phyloP scores from a whole-genome alignment of 2,797 vertebrate species.

The Bucorvus abyssinicus region DNA sequence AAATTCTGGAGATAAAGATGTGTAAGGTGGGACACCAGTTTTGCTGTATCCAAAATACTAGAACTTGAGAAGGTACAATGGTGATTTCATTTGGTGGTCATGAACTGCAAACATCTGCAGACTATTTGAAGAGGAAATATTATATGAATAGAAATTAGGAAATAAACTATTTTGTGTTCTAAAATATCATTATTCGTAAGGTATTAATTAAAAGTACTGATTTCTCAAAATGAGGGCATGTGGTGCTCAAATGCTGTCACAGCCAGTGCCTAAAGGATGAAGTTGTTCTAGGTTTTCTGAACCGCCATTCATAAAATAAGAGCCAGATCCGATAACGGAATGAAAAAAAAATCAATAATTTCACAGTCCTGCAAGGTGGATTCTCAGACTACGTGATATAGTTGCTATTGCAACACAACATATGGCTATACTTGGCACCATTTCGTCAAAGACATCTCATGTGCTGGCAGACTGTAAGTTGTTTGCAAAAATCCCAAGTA shows the following conservation, averaged over 20 bases:
- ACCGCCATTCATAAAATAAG: neutral
- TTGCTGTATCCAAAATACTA: neutral
- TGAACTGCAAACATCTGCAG: neutral
- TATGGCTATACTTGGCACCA: slow-evolving; percentile 20
- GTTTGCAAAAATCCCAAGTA: slow-evolving; percentile 22
- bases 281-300: neutral
- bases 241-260: neutral
- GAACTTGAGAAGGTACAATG: neutral
- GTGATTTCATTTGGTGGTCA: neutral
- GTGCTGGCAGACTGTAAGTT: slow-evolving; percentile 14
- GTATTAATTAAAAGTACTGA: neutral
- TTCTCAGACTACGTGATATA: neutral
- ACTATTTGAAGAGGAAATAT: neutral
- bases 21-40: neutral
- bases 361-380: neutral
- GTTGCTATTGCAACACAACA: neutral
- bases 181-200: neutral
- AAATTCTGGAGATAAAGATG: neutral
- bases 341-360: neutral
- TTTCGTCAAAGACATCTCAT: slow-evolving; percentile 21
- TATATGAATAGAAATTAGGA: neutral
- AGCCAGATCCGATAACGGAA: neutral
- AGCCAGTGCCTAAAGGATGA: neutral
- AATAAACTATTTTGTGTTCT: neutral
- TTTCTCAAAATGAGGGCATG: neutral